Percentiles rank a stretch among this genome's conserved stretches.
Conservation (phyloP, 2,888 invertebrate genomes). For the Acleris sparsana region DNA sequence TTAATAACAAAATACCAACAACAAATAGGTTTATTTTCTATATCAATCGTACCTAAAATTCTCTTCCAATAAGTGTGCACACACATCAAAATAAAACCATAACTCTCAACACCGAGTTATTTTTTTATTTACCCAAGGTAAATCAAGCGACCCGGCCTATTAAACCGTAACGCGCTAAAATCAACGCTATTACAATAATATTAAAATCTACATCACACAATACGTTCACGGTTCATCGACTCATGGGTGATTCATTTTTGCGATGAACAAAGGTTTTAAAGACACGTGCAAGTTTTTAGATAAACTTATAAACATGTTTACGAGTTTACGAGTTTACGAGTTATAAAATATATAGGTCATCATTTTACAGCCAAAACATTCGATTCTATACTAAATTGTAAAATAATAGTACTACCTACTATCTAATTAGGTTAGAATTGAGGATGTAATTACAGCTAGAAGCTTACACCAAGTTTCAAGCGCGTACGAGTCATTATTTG, state of each 20-base stretch:
- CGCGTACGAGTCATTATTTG: too few relatives aligned
- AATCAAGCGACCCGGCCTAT: constrained; percentile 13
- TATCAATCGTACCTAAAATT: too few relatives aligned
- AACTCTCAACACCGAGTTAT: constrained; percentile 18
- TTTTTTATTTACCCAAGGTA: constrained; percentile 17
- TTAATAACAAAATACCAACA: too few relatives aligned
- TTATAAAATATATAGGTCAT: constrained; percentile 24
- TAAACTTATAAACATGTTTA: constrained; percentile 41
- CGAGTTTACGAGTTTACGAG: constrained; percentile 19
- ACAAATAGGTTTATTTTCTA: too few relatives aligned
- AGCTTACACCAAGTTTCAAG: too few relatives aligned
- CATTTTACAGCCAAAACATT: constrained; percentile 14
- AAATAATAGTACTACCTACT: too few relatives aligned
- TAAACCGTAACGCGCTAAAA: constrained; percentile 11
- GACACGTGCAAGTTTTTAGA: constrained; percentile 47
- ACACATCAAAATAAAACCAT: constrained; percentile 7
- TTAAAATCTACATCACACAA: constrained; percentile 12
- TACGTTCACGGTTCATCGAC: constrained; percentile 48
- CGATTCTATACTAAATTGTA: constrained; percentile 8
- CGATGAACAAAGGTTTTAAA: constrained; percentile 46
- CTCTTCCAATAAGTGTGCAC: too few relatives aligned
- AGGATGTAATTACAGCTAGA: too few relatives aligned
- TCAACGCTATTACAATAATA: constrained; percentile 13
- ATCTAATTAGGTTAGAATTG: too few relatives aligned
- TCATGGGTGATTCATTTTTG: constrained; percentile 40